phyloP scores from a whole-genome alignment of 1,140 invertebrate genomes.

The Gonatopus flavifemur region DNA sequence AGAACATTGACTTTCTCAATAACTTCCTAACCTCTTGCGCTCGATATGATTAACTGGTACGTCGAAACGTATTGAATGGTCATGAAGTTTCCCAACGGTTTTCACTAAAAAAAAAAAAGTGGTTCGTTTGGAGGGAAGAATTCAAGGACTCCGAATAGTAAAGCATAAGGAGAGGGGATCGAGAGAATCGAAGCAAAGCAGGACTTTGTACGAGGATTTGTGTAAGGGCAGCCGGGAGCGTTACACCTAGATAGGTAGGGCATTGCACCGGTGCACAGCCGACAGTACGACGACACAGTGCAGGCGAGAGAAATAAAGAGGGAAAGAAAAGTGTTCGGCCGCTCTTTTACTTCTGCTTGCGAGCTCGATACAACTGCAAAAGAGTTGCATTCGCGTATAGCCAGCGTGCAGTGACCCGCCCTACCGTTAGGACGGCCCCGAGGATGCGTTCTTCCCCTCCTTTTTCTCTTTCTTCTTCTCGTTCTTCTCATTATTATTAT shows the following conservation, averaged over 20 bases:
- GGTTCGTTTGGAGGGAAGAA: too few relatives aligned
- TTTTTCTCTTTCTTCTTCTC: constrained; percentile 27
- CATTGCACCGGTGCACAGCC: constrained; percentile 49
- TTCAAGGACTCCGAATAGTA: neutral
- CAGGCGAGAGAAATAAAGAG: too few relatives aligned
- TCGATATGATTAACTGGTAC: too few relatives aligned
- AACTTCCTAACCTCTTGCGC: too few relatives aligned
- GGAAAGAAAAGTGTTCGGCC: too few relatives aligned
- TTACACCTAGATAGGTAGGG: constrained; percentile 55
- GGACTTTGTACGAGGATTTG: constrained; percentile 25
- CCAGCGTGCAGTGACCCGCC: constrained; percentile 60
- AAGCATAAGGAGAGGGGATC: neutral
- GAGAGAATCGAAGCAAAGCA: constrained; percentile 1
- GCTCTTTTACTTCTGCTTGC: constrained; percentile 25
- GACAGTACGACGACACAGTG: constrained; percentile 18
- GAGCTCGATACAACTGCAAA: constrained; percentile 36
- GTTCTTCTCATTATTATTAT: constrained; percentile 19
- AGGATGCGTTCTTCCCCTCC: constrained; percentile 43
- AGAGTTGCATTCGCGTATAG: constrained; percentile 46
- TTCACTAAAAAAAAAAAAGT: too few relatives aligned
- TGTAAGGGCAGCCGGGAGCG: constrained; percentile 51
- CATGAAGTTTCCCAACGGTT: too few relatives aligned
- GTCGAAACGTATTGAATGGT: too few relatives aligned
- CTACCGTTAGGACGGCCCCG: constrained; percentile 61
- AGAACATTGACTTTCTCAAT: too few relatives aligned